These are phyloP conservation scores for Thalassarche chlororhynchos DNA, from an alignment of 2,113 vertebrate genomes.

Conservation along the genomic window DNA sequence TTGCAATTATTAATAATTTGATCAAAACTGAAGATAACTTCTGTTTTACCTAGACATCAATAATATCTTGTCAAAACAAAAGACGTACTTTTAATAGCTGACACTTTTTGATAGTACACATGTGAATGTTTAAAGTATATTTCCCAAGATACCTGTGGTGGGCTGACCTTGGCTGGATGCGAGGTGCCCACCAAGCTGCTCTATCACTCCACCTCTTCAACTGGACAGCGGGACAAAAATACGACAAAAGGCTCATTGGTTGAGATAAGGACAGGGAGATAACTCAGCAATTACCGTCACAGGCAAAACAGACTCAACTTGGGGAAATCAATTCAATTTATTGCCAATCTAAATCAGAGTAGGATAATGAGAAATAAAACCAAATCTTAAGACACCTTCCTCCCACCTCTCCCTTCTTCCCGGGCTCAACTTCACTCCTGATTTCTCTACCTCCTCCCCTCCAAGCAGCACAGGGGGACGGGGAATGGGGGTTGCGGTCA, in stretches of 20 bases:
- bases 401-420: not conserved
- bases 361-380: no score
- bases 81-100: not conserved
- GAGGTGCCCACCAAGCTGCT: not conserved
- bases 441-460: not conserved
- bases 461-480: no score
- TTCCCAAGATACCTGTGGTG: not conserved
- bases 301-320: not conserved
- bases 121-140: not conserved
- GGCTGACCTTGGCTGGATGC: not conserved
- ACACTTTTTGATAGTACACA: not conserved
- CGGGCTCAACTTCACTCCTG: not conserved
- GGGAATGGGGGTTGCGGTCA: not conserved
- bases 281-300: no score
- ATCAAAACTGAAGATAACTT: not conserved
- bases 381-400: no score
- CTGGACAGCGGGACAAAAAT: not conserved
- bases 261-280: not conserved
- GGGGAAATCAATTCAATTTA: not conserved
- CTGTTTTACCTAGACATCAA: not conserved
- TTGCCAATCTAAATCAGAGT: no score
- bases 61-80: not conserved
- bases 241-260: not conserved
- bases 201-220: not conserved
- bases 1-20: not conserved